Percentiles rank a stretch among this genome's conserved stretches.
Conservation (phyloP, 2,113 vertebrate species). For the Neomonachus schauinslandi region DNA sequence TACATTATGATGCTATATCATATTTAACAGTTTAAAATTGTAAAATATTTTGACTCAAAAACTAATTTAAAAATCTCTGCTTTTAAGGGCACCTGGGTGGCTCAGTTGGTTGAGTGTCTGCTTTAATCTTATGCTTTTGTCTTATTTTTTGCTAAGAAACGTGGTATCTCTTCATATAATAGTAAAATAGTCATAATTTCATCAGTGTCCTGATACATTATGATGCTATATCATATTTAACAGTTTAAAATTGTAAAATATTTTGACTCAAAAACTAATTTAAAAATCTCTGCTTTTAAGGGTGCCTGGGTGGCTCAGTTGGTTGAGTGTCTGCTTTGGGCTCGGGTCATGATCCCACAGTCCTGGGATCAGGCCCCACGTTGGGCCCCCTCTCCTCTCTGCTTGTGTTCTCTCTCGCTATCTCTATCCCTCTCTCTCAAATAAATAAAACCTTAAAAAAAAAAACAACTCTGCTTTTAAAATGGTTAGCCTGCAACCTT, state of each 20-base stretch:
- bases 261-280: not conserved
- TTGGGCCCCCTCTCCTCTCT: too few species aligned
- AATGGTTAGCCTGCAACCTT: not conserved
- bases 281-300: not conserved
- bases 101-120: too few species aligned
- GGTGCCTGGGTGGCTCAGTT: too few species aligned
- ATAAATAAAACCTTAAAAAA: too few species aligned
- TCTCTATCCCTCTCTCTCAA: too few species aligned
- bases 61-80: not conserved
- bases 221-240: not conserved
- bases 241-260: not conserved
- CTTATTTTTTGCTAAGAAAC: not conserved
- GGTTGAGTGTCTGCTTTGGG: too few species aligned
- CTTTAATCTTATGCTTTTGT: not conserved
- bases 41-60: not conserved
- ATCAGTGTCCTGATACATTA: not conserved
- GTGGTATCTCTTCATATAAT: not conserved
- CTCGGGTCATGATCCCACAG: too few species aligned
- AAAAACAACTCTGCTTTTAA: not conserved
- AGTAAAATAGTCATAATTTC: not conserved
- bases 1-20: not conserved
- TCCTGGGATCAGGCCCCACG: too few species aligned
- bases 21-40: not conserved
- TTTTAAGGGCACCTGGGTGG: not conserved
- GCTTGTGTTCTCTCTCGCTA: too few species aligned